Evolutionary conservation across 2,888 invertebrate genomes (phyloP), one percentile per base, ranked within the genome.

Genomic region (Caenorhabditis sp.): DNA sequence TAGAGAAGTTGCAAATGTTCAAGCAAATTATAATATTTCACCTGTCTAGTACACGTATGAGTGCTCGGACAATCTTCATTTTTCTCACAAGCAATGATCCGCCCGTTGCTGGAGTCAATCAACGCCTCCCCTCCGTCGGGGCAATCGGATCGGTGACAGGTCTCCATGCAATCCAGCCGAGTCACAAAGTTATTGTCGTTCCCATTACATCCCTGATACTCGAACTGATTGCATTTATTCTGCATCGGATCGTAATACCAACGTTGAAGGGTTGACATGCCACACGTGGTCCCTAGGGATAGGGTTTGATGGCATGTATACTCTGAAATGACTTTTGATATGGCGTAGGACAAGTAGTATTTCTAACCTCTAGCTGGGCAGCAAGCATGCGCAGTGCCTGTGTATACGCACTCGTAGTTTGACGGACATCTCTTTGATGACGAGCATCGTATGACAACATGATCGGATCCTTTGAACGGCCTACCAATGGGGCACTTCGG

Each of bases 201-300:
- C 13, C 85, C 86, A 32, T 84, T 85, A 35, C 86, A 86, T 9
- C 86, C 86, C 20, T 66, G 63, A 62, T 77, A 86, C 15, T 77
- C 78, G 66, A 86, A 86, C 7, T 85, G 74, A 46, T 71, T 63
- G 39, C 86, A 86, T 9, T 70, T 46, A 13, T 78, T 72, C 8
- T 74, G 41, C n/a, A 63, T 32, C 9, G 70, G 45, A 45, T 85
- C 85, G 62, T 78, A 85, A 55, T 59, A 72, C 92, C 90, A 96
- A 96, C 91, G 96, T 96, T 94, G 93, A 95, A 91, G 95, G 95
- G 78, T 95, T 0, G 68, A 55, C 37, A 63, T 46, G 20, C 73
- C 76, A 41, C 83, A 83, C 1, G 58, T 41, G 2, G 74, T 66
- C 13, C 81, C 81, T 7, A 32, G 22, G n/a, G 59, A 46, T 2